phyloP scores from a whole-genome alignment of 2,113 vertebrate species.

The Rhagologus leucostigma region DNA sequence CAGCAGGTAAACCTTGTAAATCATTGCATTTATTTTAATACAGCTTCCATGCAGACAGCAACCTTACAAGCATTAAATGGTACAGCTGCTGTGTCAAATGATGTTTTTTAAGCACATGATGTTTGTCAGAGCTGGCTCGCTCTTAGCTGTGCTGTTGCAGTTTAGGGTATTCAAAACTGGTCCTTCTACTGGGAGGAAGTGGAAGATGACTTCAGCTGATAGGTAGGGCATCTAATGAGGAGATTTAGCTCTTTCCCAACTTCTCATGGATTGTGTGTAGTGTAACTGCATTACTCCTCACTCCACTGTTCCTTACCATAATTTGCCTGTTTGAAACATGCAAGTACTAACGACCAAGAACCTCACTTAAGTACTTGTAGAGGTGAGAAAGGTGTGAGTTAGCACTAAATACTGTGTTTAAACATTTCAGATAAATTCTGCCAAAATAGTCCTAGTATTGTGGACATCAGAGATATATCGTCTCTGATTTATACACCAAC shows the following conservation, averaged over 20 bases:
- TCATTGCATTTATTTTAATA: not conserved
- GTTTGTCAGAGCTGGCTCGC: not conserved
- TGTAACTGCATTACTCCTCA: not conserved
- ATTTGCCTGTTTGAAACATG: not conserved
- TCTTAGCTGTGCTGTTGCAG: not conserved
- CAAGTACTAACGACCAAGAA: not conserved
- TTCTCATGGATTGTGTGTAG: not conserved
- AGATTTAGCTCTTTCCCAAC: not conserved
- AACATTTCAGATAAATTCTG: not conserved
- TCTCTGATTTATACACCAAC: not conserved
- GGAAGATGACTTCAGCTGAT: not conserved
- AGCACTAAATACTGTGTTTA: not conserved
- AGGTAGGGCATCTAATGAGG: not conserved
- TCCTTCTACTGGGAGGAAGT: not conserved
- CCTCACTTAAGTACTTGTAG: not conserved
- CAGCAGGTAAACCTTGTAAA: not conserved
- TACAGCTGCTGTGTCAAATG: not conserved
- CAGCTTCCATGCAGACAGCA: not conserved
- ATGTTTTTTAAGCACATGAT: fast-evolving
- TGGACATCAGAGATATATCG: not conserved
- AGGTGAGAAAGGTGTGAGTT: not conserved
- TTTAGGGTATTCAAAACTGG: not conserved
- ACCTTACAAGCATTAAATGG: not conserved
- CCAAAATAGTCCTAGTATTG: not conserved
- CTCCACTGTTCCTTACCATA: not conserved